phyloP scores from a whole-genome alignment of 2,797 vertebrate species.

The Phaenicophaeus curvirostris region DNA sequence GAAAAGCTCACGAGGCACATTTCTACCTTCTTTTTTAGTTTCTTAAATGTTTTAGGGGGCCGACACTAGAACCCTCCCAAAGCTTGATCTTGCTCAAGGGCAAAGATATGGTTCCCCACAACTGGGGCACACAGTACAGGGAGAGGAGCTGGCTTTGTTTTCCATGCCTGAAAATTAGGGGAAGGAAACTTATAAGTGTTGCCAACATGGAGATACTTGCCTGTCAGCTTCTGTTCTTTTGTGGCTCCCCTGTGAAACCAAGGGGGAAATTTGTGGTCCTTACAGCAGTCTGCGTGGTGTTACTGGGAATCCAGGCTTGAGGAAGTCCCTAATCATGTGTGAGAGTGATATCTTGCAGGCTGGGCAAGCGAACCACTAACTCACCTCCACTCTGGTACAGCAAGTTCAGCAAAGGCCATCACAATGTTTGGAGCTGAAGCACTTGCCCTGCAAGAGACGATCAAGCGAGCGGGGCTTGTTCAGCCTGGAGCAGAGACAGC shows the following conservation, averaged over 20 bases:
- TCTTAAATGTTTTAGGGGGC: not conserved
- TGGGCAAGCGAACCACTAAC: not conserved
- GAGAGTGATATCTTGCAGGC: not conserved
- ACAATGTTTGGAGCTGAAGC: not conserved
- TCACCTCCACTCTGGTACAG: fast-evolving
- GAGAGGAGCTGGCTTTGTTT: not conserved
- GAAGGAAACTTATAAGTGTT: not conserved
- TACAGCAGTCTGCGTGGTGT: not conserved
- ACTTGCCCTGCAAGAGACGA: not conserved
- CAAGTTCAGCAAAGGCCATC: not conserved
- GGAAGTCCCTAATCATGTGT: not conserved
- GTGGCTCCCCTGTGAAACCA: fast-evolving
- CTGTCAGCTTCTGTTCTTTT: not conserved
- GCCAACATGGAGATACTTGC: not conserved
- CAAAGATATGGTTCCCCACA: not conserved
- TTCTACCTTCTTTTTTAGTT: not conserved
- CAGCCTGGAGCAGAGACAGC: not conserved
- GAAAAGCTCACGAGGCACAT: not conserved
- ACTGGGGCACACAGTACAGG: not conserved
- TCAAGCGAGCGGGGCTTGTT: not conserved
- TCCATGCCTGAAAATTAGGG: not conserved
- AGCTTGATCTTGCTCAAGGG: not conserved
- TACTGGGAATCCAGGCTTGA: not conserved
- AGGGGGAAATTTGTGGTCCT: not conserved
- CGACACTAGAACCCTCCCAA: not conserved